Conservation (phyloP, 1,140 invertebrate genomes). For the Brachionus rubens region DNA sequence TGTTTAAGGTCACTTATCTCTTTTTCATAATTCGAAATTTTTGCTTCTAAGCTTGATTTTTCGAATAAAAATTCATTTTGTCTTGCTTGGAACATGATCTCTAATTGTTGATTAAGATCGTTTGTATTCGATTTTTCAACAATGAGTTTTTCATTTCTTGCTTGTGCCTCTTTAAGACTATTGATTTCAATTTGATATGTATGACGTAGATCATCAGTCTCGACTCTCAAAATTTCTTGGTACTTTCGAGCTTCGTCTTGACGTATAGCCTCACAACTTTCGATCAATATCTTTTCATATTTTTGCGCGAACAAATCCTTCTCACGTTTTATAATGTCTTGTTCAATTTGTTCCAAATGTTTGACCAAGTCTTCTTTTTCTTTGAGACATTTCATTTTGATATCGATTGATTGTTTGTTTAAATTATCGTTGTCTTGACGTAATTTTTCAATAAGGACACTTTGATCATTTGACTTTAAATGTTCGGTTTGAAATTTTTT, state of each 20-base stretch:
- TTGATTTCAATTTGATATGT: constrained; percentile 9
- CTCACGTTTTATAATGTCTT: constrained; percentile 3
- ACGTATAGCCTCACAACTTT: background rate
- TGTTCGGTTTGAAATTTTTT: background rate
- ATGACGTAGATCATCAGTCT: background rate
- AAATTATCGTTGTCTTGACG: background rate
- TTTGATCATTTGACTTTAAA: background rate
- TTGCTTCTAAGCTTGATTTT: background rate
- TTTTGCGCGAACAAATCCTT: background rate
- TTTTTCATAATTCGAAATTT: background rate
- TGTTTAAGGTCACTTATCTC: background rate
- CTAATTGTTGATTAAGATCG: background rate
- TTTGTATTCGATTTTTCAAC: background rate
- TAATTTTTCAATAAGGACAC: background rate
- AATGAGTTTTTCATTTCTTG: background rate
- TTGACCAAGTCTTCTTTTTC: constrained; percentile 42
- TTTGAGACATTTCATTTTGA: constrained; percentile 23
- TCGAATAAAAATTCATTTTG: background rate
- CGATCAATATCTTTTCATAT: constrained; percentile 19
- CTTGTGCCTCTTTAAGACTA: background rate
- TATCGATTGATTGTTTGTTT: background rate
- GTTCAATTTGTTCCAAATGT: constrained; percentile 41
- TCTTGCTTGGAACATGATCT: background rate
- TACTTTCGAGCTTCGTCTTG: background rate
- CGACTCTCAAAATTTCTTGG: background rate